These are phyloP conservation scores for Zaprionus capensis DNA, from an alignment of 1,140 invertebrate species.

Conservation along the genomic window DNA sequence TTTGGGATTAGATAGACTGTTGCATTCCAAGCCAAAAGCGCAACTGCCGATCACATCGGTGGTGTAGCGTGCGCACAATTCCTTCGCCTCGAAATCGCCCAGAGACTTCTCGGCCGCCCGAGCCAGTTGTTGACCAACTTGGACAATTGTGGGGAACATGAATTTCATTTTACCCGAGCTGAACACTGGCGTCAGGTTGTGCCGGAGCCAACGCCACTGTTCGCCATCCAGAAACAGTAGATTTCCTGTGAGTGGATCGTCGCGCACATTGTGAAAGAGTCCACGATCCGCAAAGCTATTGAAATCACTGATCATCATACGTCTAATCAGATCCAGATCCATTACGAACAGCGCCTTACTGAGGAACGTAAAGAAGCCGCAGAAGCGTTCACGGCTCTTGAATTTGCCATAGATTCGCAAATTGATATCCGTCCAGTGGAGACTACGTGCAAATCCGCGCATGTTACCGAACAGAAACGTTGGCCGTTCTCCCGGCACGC, in stretches of 20 bases:
- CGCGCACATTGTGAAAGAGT: conserved; percentile 84
- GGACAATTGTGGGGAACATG: conserved; percentile 85
- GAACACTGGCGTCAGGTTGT: conserved; percentile 87
- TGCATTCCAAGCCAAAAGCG: conserved; percentile 86
- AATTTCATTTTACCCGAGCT: conserved; percentile 87
- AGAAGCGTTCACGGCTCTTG: conserved; percentile 40
- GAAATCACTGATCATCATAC: conserved; percentile 86
- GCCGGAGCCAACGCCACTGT: conserved; percentile 87
- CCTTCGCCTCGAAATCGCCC: conserved; percentile 76
- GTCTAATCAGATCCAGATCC: conserved; percentile 84
- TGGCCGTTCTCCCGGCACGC: conserved; percentile 71
- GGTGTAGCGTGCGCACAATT: conserved; percentile 85
- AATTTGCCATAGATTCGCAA: conserved; percentile 57
- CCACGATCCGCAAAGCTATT: conserved; percentile 85
- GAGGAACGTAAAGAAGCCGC: conserved; percentile 65
- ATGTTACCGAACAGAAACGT: conserved; percentile 60
- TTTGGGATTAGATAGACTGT: conserved; percentile 85
- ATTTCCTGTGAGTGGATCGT: conserved; percentile 85
- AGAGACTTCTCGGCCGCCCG: conserved; percentile 26
- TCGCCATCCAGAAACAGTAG: conserved; percentile 85
- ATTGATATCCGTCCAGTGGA: conserved; percentile 71
- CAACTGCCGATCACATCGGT: conserved; percentile 87
- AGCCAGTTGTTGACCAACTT: conserved; percentile 72
- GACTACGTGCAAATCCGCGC: conserved; percentile 49
- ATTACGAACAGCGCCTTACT: conserved; percentile 63